Conservation (phyloP, 2,888 invertebrate species). For the Corythucha ciliata region DNA sequence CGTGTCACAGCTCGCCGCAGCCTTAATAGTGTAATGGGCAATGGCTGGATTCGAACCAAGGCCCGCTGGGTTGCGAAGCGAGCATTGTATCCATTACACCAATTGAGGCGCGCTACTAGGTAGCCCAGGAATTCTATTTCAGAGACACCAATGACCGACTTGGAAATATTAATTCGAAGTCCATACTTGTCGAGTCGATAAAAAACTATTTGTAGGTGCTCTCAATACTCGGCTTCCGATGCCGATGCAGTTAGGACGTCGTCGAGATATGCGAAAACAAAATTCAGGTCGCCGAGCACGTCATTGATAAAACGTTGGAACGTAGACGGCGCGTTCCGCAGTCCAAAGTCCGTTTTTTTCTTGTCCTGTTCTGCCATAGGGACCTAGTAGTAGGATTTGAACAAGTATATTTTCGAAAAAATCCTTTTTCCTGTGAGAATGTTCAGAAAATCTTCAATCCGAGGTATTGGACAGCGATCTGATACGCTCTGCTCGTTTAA, state of each 20-base stretch:
- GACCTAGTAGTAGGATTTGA: slow-evolving; percentile 37
- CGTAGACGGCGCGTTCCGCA: slow-evolving; percentile 31
- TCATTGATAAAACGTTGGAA: slow-evolving; percentile 35
- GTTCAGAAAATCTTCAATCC: slow-evolving; percentile 36
- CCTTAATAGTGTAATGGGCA: too few species aligned
- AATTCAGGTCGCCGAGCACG: slow-evolving; percentile 29
- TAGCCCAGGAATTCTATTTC: slow-evolving; percentile 21
- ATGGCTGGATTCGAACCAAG: too few species aligned
- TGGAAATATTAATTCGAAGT: slow-evolving; percentile 33
- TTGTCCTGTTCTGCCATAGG: slow-evolving; percentile 32
- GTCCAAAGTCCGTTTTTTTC: slow-evolving; percentile 32
- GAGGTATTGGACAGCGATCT: slow-evolving; percentile 37
- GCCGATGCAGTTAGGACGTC: slow-evolving; percentile 33
- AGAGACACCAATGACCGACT: slow-evolving; percentile 26
- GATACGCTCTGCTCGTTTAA: slow-evolving; percentile 34
- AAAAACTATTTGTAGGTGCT: neutral
- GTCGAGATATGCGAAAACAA: slow-evolving; percentile 32
- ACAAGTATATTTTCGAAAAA: slow-evolving; percentile 38
- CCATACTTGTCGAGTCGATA: neutral
- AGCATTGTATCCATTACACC: too few species aligned
- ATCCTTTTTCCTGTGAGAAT: slow-evolving; percentile 34
- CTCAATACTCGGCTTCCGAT: neutral
- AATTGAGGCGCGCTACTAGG: too few species aligned
- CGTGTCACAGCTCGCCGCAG: too few species aligned
- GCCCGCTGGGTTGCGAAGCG: too few species aligned